These are phyloP conservation scores for Empis livida DNA, from an alignment of 2,888 invertebrate species.

Conservation along the genomic window DNA sequence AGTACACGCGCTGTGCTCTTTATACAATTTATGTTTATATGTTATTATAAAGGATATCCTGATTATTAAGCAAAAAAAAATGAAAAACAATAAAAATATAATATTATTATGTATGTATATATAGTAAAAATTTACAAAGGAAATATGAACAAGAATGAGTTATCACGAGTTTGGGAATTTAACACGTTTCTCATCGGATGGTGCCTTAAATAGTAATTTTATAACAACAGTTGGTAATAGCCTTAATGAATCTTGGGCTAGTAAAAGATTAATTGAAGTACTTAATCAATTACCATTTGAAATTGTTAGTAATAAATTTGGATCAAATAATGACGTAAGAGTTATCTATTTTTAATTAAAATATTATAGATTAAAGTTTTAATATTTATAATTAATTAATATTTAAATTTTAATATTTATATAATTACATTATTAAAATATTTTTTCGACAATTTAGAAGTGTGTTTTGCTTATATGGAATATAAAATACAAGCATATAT, in stretches of 20 bases:
- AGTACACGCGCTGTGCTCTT: too few relatives aligned
- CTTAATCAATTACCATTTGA: slow-evolving; percentile 26
- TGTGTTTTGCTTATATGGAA: too few relatives aligned
- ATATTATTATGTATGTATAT: background rate
- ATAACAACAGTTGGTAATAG: background rate
- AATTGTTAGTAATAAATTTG: slow-evolving; percentile 11
- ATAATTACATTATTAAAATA: too few relatives aligned
- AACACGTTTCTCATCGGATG: slow-evolving; percentile 16
- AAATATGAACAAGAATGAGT: slow-evolving; percentile 7
- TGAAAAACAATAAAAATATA: background rate
- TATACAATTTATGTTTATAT: too few relatives aligned
- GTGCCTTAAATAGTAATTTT: slow-evolving; percentile 30
- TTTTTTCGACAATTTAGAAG: too few relatives aligned
- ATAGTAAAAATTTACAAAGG: background rate
- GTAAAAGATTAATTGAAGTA: slow-evolving; percentile 40
- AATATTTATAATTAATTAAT: too few relatives aligned
- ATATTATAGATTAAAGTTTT: too few relatives aligned
- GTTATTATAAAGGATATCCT: too few relatives aligned
- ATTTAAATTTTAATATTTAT: too few relatives aligned
- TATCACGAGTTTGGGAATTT: slow-evolving; percentile 12
- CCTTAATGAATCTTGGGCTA: slow-evolving; percentile 45
- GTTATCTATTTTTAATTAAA: too few relatives aligned
- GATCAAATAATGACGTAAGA: slow-evolving; percentile 23
- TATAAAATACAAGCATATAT: too few relatives aligned
- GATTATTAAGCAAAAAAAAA: background rate